Evolutionary conservation across 2,888 invertebrate genomes (phyloP).

Genomic region (Epirrita christyi): DNA sequence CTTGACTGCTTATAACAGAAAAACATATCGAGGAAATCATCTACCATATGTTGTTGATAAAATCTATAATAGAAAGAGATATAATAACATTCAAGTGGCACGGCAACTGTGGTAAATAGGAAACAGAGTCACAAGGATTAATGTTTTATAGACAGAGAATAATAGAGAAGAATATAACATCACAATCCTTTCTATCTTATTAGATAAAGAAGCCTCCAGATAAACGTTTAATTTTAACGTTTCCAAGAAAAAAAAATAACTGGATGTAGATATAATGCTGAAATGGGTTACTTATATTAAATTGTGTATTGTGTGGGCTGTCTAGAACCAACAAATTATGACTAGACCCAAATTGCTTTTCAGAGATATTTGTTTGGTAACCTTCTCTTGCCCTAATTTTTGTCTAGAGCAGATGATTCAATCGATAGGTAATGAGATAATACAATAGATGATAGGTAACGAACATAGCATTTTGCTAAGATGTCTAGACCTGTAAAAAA

Average conservation of each 20-base stretch:
- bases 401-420: conserved; percentile 32
- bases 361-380: conserved; percentile 30
- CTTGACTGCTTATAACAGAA: background rate
- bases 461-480: conserved; percentile 18
- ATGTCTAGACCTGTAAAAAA: conserved; percentile 22
- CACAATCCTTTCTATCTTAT: background rate
- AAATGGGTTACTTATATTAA: conserved; percentile 26
- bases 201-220: conserved; percentile 1
- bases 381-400: conserved; percentile 35
- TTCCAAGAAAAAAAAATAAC: conserved; percentile 4
- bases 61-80: background rate
- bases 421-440: conserved; percentile 34
- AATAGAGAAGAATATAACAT: background rate
- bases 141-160: background rate
- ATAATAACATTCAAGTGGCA: no score
- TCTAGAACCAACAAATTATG: conserved; percentile 29
- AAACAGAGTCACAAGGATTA: conserved; percentile 8
- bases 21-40: background rate
- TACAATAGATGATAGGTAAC: conserved; percentile 12
- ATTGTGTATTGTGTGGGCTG: conserved; percentile 30
- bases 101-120: no score
- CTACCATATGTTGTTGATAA: no score
- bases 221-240: conserved; percentile 4
- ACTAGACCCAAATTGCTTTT: conserved; percentile 33
- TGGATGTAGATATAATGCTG: conserved; percentile 15